A percentile compares a stretch with the other conserved stretches of the same genome.
Evolutionary conservation across 1,140 invertebrate species (phyloP).

Genomic region (Drosophila arizonae): DNA sequence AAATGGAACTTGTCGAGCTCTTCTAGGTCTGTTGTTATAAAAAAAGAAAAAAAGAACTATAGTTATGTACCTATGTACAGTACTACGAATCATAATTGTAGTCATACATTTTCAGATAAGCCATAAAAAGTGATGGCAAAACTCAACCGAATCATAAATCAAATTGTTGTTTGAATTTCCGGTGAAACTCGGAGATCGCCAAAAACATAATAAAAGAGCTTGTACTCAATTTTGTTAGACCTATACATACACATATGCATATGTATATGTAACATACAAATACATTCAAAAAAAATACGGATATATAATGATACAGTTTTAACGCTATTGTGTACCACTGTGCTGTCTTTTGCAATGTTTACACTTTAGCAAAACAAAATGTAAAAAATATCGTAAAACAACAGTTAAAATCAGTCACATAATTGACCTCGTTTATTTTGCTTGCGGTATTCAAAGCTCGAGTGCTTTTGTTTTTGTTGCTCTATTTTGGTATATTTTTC

Average conservation of each 20-base stretch:
- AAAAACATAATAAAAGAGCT: constrained; percentile 15
- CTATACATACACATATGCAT: too few species aligned
- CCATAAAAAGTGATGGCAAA: constrained; percentile 65
- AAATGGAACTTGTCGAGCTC: constrained; percentile 65
- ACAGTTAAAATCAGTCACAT: constrained; percentile 35
- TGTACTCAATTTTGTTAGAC: constrained; percentile 26
- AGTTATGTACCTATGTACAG: constrained; percentile 9
- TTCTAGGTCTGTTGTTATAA: constrained; percentile 24
- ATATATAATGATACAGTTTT: neutral
- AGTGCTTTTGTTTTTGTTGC: constrained; percentile 40
- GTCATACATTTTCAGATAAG: constrained; percentile 66
- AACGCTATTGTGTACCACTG: neutral
- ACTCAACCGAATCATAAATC: constrained; percentile 69
- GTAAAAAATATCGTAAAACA: constrained; percentile 14
- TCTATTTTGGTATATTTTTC: constrained; percentile 37
- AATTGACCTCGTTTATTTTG: constrained; percentile 51
- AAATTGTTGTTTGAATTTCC: constrained; percentile 76
- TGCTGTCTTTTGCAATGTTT: constrained; percentile 39
- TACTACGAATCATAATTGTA: constrained; percentile 38
- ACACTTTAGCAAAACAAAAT: constrained; percentile 36
- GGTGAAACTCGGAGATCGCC: constrained; percentile 58
- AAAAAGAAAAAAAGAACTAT: neutral
- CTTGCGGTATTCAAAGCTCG: constrained; percentile 41
- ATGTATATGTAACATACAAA: too few species aligned
- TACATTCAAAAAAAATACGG: too few species aligned